Evolutionary conservation across 2,888 invertebrate species (phyloP), one percentile per base, ranked within the genome.

Genomic region (Colletes collaris): DNA sequence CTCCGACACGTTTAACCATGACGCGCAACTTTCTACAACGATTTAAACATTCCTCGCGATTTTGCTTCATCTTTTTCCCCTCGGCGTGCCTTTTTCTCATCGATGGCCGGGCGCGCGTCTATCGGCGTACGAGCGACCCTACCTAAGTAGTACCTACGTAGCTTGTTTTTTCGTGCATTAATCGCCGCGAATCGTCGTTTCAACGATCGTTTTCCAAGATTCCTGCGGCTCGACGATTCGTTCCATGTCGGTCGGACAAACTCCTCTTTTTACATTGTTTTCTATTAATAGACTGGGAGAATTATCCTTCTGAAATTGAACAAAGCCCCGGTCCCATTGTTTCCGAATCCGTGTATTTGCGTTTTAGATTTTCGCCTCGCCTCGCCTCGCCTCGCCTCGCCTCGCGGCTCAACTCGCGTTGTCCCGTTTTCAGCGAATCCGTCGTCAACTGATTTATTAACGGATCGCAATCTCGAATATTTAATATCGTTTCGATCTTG

Each of bases 1-100:
- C 35, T 49, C 4, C 44, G 7, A n/a, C 16, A 8, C 2, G 53
- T 69, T 71, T 71, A 71, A 71, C 58, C 50, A 40, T 27, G 56
- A 56, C 50, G 10, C 49, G 5, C 7, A 53, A 62, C 62, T 55
- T 16, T n/a, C 16, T 10, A 56, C 37, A 49, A 46, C 70, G 56
- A 56, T 49, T 49, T 55, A 37, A 63, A 16, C 49, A n/a, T 62
- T 62, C 37, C 40, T 49, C 40, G 62, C 6, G 19, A 49, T 49
- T n/a, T 13, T 6, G 10, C 35, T 3, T 10, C 6, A 16, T 10
- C 16, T 13, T 19, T 46, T 13, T 2, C 4, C 13, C 3, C 0
- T 19, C 27, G 19, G 2, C 10, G 7, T 58, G 7, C 19, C 16
- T 13, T 46, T 16, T 40, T 37, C 27, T 50, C 40, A 63, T 70